Percentiles rank a stretch among this genome's conserved stretches.
Evolutionary conservation across 2,113 vertebrate genomes (phyloP).

Genomic region (Mormoops blainvillei): DNA sequence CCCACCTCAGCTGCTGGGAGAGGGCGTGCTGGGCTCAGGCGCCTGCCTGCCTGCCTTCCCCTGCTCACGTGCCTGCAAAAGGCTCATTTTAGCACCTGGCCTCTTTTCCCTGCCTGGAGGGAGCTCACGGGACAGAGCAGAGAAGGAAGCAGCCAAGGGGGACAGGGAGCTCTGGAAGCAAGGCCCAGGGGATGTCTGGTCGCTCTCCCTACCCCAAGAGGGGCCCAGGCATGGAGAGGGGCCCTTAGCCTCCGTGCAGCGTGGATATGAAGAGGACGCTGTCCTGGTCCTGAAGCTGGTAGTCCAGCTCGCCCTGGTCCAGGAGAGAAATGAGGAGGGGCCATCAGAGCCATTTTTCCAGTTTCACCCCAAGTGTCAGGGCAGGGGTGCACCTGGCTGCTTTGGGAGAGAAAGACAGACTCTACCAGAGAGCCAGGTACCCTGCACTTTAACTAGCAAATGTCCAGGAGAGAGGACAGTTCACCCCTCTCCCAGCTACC

Average conservation of each 20-base stretch:
- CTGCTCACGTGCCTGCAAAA: background rate
- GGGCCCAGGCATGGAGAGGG: conserved; percentile 31
- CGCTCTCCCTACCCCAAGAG: conserved; percentile 5
- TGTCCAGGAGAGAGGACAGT: background rate
- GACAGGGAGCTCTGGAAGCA: conserved; percentile 53
- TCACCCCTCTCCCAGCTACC: background rate
- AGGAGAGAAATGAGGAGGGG: conserved; percentile 43
- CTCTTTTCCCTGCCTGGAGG: conserved; percentile 56
- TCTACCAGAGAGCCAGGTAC: background rate
- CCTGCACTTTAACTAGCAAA: background rate
- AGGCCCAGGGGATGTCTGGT: background rate
- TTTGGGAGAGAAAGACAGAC: conserved; percentile 7
- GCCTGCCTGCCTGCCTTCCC: background rate
- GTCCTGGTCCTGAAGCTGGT: conserved; percentile 93
- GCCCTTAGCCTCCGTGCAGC: conserved; percentile 91
- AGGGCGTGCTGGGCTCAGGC: background rate
- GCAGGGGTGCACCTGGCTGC: background rate
- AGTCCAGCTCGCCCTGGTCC: conserved; percentile 92
- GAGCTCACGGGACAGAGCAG: conserved; percentile 58
- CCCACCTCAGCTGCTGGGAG: conserved; percentile 1
- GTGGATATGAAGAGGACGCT: conserved; percentile 97
- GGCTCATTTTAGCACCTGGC: conserved; percentile 68
- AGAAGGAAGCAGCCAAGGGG: conserved; percentile 62
- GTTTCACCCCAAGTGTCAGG: background rate
- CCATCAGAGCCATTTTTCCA: background rate